Base-by-base conservation (phyloP, 1,140 invertebrate genomes). In the Papilio polytes region DNA sequence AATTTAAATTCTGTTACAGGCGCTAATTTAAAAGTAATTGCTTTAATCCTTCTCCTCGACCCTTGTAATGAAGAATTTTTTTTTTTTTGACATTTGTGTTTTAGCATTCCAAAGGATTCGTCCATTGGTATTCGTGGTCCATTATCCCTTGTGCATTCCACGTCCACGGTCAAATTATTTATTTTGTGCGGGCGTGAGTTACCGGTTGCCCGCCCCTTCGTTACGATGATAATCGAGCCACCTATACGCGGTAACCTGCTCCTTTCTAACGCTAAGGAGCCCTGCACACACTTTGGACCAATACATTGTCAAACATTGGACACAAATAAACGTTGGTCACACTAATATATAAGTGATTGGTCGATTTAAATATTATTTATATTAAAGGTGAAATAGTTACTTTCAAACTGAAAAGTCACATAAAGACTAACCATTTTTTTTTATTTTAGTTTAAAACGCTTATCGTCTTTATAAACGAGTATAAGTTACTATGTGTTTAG, bases 161-260 rank as follows among this genome's bases (percentile, higher is more conserved):
- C 73, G 79, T 93, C 91, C 89, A 63, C 74, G 79, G 84, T 84
- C 83, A 89, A 91, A 90, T 93, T 92, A 92, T 94, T 93, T 94
- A 92, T 94, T 92, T 93, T 91, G 88, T 90, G 83, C 88, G 86
- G 92, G 91, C 89, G 92, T 93, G 90, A 93, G 92, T 92, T 92
- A 92, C 91, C 86, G 90, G 80, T 81, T 76, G 73, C 88, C 86
- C 92, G 92, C 92, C 92, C 89, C 91, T 94, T 94, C 92, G 91
- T 94, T 94, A 94, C 92, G 90, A 94, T 91, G 89, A 87, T 94
- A 94, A 94, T 94, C 85, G 86, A 78, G 88, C 88, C 89, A 91
- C 90, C 89, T 88, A 87, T 89, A 87, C 80, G 78, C 63, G 74
- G 84, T 85, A 84, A 70, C 83, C 86, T 86, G 82, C 83, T 85